Conservation (phyloP, 2,113 vertebrate genomes). For the Daboia siamensis region DNA sequence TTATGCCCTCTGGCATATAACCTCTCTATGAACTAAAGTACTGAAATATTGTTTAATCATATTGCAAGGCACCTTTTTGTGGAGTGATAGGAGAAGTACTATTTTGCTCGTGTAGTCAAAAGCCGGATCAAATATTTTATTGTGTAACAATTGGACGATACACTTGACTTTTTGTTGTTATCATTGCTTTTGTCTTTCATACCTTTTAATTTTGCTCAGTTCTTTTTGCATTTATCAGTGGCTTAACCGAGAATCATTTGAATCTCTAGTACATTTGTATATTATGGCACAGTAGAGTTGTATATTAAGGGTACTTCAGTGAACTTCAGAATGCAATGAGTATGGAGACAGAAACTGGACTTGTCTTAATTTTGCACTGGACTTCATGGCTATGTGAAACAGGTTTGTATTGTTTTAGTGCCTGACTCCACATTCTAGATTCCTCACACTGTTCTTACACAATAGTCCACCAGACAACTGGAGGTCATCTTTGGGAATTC, state of each 20-base stretch:
- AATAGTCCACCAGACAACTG: background rate
- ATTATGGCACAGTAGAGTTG: background rate
- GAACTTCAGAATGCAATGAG: background rate
- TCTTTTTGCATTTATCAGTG: background rate
- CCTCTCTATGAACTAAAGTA: constrained; percentile 79
- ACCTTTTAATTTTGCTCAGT: background rate
- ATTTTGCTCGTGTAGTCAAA: constrained; percentile 66
- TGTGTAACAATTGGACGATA: constrained; percentile 27
- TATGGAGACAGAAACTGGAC: no score
- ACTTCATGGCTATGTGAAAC: background rate
- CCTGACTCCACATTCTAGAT: background rate
- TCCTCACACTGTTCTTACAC: background rate
- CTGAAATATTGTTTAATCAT: constrained; percentile 84
- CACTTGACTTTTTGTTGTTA: constrained; percentile 1
- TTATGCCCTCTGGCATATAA: constrained; percentile 78
- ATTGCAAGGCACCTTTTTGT: constrained; percentile 64
- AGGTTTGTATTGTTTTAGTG: background rate
- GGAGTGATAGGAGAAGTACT: constrained; percentile 66
- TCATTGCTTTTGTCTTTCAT: constrained; percentile 40
- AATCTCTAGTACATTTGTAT: background rate
- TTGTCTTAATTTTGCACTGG: background rate
- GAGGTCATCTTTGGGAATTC: background rate
- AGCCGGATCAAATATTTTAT: constrained; percentile 65
- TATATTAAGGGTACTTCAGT: background rate
- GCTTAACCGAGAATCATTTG: background rate